Base-by-base conservation (phyloP, 2,797 vertebrate species). In the Eidolon dupreanum region DNA sequence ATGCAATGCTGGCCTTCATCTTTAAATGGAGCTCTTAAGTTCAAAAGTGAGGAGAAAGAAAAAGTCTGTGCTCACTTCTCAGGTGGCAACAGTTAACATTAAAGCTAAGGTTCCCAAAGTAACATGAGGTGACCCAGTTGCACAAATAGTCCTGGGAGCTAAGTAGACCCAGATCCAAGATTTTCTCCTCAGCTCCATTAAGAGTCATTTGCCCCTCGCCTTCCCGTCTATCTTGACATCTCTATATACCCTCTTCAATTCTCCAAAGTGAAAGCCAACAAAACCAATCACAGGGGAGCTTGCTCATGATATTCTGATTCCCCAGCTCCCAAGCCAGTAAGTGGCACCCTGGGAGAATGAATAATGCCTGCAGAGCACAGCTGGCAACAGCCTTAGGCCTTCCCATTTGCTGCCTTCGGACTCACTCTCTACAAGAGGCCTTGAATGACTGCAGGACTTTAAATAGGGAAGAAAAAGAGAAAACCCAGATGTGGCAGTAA, bases 401-500 rank as follows among this genome's bases (percentile, higher is more conserved):
- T 87, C 81, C 63, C 90, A 55, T 93, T 85, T 88, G 90, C 85
- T 82, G 96, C 95, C 94, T 92, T 93, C 71, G 85, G 92, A 82
- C 86, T 95, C 38, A 22, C 90, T 94, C 77, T 93, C 90, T 83
- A 41, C 68, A 65, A 90, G 77, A 87, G 81, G 84, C 87, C 89
- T 63, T 94, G 81, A 93, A 85, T 28, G 53, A 94, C 71, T 93
- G 70, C 36, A 9, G 84, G 81, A 79, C 88, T 89, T 98, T 95
- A 97, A 97, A 96, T 82, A 88, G 89, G 79, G 79, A 96, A 90
- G 86, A 87, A 96, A 93, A 97, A 97, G 93, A 97, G 97, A 97
- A 97, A 97, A 97, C 95, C 95, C 97, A 98, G 97, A 97, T 98
- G 97, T 97, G 96, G 96, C 93, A 96, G 96, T 96, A 97, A 97